These are phyloP conservation scores for Acanthopagrus latus DNA, from an alignment of 2,797 vertebrate genomes.

Conservation along the genomic window DNA sequence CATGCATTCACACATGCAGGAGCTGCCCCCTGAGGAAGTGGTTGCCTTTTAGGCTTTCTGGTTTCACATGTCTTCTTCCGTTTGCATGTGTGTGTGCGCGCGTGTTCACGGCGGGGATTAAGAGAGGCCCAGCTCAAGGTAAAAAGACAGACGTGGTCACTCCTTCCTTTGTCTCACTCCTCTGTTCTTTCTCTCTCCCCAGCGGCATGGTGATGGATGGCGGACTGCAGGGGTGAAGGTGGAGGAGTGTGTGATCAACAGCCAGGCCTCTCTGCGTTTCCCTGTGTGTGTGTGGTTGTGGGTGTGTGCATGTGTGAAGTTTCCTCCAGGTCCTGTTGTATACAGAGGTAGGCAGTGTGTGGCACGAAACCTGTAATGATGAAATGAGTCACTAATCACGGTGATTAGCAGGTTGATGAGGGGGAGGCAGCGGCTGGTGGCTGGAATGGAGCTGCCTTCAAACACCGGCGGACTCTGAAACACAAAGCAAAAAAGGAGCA, in stretches of 20 bases:
- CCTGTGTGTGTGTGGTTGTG: constrained; percentile 22
- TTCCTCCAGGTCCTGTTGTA: constrained; percentile 48
- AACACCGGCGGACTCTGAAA: constrained; percentile 32
- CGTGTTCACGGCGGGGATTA: constrained; percentile 48
- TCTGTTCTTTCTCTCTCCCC: constrained; percentile 58
- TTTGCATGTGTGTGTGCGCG: constrained; percentile 30
- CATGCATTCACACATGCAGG: constrained; percentile 17
- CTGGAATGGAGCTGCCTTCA: constrained; percentile 36
- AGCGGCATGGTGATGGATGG: constrained; percentile 77
- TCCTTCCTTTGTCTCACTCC: constrained; percentile 67
- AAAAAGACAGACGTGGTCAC: constrained; percentile 68
- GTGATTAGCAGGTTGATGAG: constrained; percentile 77
- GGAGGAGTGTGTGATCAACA: constrained; percentile 74
- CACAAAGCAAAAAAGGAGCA: constrained; percentile 20
- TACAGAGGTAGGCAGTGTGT: constrained; percentile 58
- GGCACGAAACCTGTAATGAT: constrained; percentile 78
- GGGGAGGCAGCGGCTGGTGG: constrained; percentile 47
- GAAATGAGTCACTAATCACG: constrained; percentile 82
- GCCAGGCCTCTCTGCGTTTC: constrained; percentile 40
- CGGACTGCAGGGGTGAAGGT: constrained; percentile 81
- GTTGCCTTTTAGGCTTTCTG: constrained; percentile 74
- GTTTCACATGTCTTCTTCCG: constrained; percentile 67
- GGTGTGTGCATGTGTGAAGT: constrained; percentile 30
- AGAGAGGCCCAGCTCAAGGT: constrained; percentile 74
- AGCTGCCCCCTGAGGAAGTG: constrained; percentile 71